Evolutionary conservation across 2,113 vertebrate species (phyloP), one percentile per base, ranked within the genome.

Genomic region (Corythornis cristatus): DNA sequence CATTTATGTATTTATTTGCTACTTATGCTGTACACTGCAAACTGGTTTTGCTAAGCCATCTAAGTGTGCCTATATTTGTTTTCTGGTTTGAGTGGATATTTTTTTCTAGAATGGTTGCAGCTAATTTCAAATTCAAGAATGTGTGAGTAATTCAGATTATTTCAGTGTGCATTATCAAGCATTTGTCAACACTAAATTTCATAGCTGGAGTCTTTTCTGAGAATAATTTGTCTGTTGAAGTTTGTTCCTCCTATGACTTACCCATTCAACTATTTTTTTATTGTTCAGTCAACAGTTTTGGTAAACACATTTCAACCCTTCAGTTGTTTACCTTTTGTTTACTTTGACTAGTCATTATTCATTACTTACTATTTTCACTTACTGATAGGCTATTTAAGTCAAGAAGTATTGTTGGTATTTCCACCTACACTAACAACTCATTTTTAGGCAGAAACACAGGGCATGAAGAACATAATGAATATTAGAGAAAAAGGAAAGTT

Each of bases 281-380:
- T 93, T 87, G 53, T 89, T 94, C 86, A 89, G n/a, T n/a, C 57
- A 83, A 45, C 25, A 77, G 14, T 87, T 93, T 87, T 33, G 71
- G 43, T 80, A 88, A 96, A 84, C 14, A 64, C 20, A 42, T 89
- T 92, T 82, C 53, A 93, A 65, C 14, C 14, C 5, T 82, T 54
- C 19, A 54, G 4, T 61, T 60, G 9, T 61, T 90, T 21, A 43
- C 48, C 29, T 54, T 2, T 70, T 68, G 25, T 83, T 83, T 87
- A 45, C 26, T 83, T 78, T 66, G 62, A 54, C 56, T 83, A 31
- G 51, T 56, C 40, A 53, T 86, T 89, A 66, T 88, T 92, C 58
- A 43, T 84, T 31, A 51, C 16, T 43, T 67, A 65, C 67, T 90
- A 71, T 93, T 90, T 88, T 22, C 28, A 75, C 29, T 61, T 83